Evolutionary conservation across 2,888 invertebrate species (phyloP), one percentile per base, ranked within the genome.

Genomic region (Pollenia griseotomentosa): DNA sequence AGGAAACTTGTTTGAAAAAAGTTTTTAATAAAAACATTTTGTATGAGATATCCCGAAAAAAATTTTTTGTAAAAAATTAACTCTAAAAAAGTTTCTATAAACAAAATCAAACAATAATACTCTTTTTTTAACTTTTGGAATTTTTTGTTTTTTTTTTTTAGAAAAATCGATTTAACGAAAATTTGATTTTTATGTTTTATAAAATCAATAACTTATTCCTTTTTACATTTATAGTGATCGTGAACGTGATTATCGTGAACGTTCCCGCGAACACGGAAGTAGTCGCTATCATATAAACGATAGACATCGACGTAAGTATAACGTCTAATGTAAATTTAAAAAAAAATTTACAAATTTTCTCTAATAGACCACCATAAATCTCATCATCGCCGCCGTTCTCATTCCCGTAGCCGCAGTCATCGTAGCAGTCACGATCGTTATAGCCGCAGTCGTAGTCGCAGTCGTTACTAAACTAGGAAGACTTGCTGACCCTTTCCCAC

Each of bases 361-460:
- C 79, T 10, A 63, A 55, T 86, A 92, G 92, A 91, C 89, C 90
- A 91, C 75, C 90, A 92, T 79, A 92, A 91, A 88, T 91, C 92
- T 59, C 92, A 92, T 83, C 92, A 89, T 85, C 89, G 90, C 53
- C 89, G 90, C 19, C 90, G 90, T 55, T 91, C 92, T 16, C 92
- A 91, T 83, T 92, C 93, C 87, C 85, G 92, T 61, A 89, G 90
- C 63, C 91, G 89, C 48, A 90, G 90, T 66, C 87, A 88, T 75
- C 90, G 90, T 74, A 88, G 88, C 16, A 91, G 91, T 87, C 92
- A 90, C 65, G 91, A 92, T 78, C 42, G 77, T 81, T 89, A 91
- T 83, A 91, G 93, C 78, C 93, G 92, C 79, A 93, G 93, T 65
- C 92, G 93, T 12, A 93, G 93, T 83, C 93, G 91, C 77, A 93